Percentiles rank a stretch among this genome's conserved stretches.
phyloP scores from a whole-genome alignment of 1,140 invertebrate species.

The Macrostomum lignano region DNA sequence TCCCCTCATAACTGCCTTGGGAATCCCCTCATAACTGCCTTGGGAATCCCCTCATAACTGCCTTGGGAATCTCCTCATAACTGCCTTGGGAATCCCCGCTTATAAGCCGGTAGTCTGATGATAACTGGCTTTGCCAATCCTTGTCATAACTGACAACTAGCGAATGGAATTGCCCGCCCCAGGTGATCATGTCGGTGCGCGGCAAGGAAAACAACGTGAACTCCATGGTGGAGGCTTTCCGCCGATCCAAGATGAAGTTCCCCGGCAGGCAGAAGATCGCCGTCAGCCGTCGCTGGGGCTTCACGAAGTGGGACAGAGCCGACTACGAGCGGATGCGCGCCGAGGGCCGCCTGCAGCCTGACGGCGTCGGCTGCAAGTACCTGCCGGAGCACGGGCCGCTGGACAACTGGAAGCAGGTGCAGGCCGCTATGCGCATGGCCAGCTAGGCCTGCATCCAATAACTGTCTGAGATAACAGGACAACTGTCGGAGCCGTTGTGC shows the following conservation, averaged over 20 bases:
- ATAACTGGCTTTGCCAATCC: too few species aligned
- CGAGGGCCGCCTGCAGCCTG: constrained; percentile 50
- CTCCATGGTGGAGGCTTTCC: constrained; percentile 4
- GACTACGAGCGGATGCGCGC: constrained; percentile 56
- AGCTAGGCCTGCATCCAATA: too few species aligned
- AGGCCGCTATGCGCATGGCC: constrained; percentile 7
- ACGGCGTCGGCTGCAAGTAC: constrained; percentile 78
- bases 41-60: too few species aligned
- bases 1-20: too few species aligned
- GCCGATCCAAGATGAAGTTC: constrained; percentile 87
- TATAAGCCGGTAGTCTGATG: too few species aligned
- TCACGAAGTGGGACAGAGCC: constrained; percentile 75
- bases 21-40: too few species aligned
- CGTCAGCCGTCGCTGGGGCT: constrained; percentile 88
- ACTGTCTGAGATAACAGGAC: too few species aligned
- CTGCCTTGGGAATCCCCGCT: too few species aligned
- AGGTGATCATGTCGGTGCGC: constrained; percentile 3
- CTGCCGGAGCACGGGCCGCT: constrained; percentile 67
- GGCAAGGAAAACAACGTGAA: background rate
- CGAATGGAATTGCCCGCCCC: too few species aligned
- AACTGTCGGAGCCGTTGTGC: too few species aligned
- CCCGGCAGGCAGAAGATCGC: constrained; percentile 96
- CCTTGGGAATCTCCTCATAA: too few species aligned
- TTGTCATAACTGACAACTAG: too few species aligned
- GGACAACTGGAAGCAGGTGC: constrained; percentile 46